Evolutionary conservation across 2,888 invertebrate genomes (phyloP).

Genomic region (Mesoligia furuncula): DNA sequence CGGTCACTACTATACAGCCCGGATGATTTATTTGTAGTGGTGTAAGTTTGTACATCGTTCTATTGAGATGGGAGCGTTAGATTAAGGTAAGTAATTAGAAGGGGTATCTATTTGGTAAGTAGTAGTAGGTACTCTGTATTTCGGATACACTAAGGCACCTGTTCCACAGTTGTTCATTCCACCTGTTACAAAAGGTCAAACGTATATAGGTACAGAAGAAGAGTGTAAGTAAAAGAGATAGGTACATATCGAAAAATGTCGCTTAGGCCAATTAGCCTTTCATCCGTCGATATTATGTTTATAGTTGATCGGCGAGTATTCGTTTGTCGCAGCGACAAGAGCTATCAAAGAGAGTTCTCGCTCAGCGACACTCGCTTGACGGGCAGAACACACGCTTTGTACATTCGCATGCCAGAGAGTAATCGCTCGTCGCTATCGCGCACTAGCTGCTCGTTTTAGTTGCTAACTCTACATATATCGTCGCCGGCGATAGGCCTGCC

Average conservation of each 20-base stretch:
- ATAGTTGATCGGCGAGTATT: neutral
- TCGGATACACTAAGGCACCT: neutral
- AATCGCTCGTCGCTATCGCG: neutral
- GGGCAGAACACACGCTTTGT: neutral
- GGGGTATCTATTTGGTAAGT: neutral
- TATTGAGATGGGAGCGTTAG: slow-evolving; percentile 24
- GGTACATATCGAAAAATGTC: no score
- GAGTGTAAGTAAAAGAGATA: neutral
- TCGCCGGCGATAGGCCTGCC: no score
- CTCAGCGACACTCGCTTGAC: neutral
- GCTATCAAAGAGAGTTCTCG: neutral
- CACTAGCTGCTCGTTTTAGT: neutral
- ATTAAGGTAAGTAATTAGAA: slow-evolving; percentile 12
- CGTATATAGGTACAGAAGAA: neutral
- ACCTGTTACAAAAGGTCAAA: neutral
- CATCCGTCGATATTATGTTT: no score
- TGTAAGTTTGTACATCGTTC: slow-evolving; percentile 24
- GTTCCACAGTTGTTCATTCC: no score
- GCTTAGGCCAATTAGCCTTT: no score
- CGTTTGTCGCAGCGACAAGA: neutral
- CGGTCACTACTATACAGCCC: slow-evolving; percentile 32
- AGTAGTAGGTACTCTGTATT: neutral
- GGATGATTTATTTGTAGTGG: slow-evolving; percentile 58
- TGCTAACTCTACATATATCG: no score
- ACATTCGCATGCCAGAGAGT: neutral